A percentile compares a stretch with the other conserved stretches of the same genome.
phyloP scores from a whole-genome alignment of 2,888 invertebrate species.

The Punctoribates punctum region DNA sequence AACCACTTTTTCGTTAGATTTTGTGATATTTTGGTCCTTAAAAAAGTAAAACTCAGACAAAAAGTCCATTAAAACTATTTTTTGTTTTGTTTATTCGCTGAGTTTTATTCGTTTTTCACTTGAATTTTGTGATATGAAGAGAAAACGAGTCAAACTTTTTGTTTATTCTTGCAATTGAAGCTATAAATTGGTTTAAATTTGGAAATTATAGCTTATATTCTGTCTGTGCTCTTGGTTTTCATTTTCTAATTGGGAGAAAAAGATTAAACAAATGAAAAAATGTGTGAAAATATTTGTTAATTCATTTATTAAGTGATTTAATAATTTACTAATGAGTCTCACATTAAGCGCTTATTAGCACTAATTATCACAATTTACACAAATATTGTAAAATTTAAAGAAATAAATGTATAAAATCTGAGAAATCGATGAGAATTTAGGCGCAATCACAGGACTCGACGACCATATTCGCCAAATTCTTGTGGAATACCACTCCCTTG shows the following conservation, averaged over 20 bases:
- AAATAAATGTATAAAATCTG: not conserved
- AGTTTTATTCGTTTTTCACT: too few relatives aligned
- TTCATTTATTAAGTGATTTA: not conserved
- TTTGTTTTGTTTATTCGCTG: too few relatives aligned
- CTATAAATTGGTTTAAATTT: too few relatives aligned
- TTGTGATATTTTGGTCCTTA: too few relatives aligned
- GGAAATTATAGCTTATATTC: too few relatives aligned
- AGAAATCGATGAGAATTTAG: conserved; percentile 35
- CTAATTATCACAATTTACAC: conserved; percentile 8
- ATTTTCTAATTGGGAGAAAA: not conserved
- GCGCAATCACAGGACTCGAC: conserved; percentile 81
- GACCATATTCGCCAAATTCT: conserved; percentile 80
- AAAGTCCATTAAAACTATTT: too few relatives aligned
- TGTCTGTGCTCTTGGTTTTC: too few relatives aligned
- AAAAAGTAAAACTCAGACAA: too few relatives aligned
- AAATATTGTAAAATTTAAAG: not conserved
- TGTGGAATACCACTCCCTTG: conserved; percentile 71
- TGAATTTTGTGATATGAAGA: too few relatives aligned
- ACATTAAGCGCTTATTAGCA: not conserved
- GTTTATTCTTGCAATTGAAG: too few relatives aligned
- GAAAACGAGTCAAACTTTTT: too few relatives aligned
- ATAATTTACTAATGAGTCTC: conserved; percentile 18
- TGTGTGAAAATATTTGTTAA: not conserved
- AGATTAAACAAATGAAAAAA: not conserved
- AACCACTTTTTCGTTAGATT: too few relatives aligned